Evolutionary conservation across 1,140 invertebrate genomes (phyloP), one percentile per base, ranked within the genome.

Genomic region (Limonius californicus): DNA sequence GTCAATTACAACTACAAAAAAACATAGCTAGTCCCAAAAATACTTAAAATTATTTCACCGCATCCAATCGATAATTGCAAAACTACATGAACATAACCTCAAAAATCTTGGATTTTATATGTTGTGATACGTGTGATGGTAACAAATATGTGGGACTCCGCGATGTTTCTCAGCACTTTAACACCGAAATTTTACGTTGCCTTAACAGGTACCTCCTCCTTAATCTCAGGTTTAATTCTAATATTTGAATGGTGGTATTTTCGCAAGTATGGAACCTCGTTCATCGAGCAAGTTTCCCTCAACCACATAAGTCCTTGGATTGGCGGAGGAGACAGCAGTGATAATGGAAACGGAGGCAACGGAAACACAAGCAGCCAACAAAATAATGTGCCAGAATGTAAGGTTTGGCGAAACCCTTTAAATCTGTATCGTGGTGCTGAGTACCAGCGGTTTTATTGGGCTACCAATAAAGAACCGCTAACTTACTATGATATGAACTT

Each of bases 241-340:
- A 97, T 99, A 72, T 98, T 99, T 81, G 97, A 99, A 79, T 99
- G 97, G 97, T 99, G 96, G 96, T 99, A 99, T 78, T 99, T 98
- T 79, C 87, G 96, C 66, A 98, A 98, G 80, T 99, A 98, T 81
- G 96, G 95, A 1, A 97, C 94, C 4, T 98, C 95, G 0, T 98
- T 97, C 72, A 97, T 98, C 74, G 95, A 98, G 79, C 95, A 98
- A 81, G 91, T 98, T 23, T 97, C 95, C 2, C 80, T 97, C 42
- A 94, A 94, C 73, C 94, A 97, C 74, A 89, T 98, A 63, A 95
- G 91, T 60, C 94, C 95, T 0, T 93, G 95, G 88, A 87, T 97
- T 57, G 92, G 94, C 47, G 92, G 91, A 45, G 86, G 85, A 21
- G 88, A 91, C 66, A 74, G 68, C 67, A 67, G 82, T 54, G 72